These are phyloP conservation scores for Noctua comes DNA, from an alignment of 2,888 invertebrate species.

Conservation along the genomic window DNA sequence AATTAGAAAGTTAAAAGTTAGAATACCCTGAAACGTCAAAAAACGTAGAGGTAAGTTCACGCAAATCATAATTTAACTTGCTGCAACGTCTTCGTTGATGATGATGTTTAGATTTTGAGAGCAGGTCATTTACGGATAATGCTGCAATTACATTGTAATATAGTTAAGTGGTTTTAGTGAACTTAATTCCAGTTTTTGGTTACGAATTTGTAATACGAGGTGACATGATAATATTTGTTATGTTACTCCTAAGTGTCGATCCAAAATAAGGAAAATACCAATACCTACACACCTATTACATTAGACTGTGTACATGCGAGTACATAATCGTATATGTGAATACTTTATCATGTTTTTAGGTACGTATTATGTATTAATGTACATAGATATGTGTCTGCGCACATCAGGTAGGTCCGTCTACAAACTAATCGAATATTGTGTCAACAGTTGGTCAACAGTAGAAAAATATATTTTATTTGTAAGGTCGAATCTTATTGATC, in stretches of 20 bases:
- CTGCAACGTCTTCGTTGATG: neutral
- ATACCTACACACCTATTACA: neutral
- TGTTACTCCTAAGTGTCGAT: neutral
- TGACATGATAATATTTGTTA: constrained; percentile 1
- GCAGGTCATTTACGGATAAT: neutral
- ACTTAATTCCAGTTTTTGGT: neutral
- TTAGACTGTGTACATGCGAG: constrained; percentile 14
- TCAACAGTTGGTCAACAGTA: constrained; percentile 75
- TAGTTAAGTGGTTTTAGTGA: neutral
- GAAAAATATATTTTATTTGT: constrained; percentile 82
- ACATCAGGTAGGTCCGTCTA: constrained; percentile 53
- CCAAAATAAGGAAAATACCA: constrained; percentile 44
- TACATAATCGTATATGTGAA: constrained; percentile 11
- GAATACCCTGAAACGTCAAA: neutral
- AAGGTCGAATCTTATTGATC: constrained; percentile 86
- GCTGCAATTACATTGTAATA: neutral
- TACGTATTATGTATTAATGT: constrained; percentile 28
- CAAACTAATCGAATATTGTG: constrained; percentile 72
- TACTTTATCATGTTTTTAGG: constrained; percentile 19
- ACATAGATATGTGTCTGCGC: constrained; percentile 26
- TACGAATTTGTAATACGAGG: neutral
- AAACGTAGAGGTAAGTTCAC: neutral
- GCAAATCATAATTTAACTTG: neutral
- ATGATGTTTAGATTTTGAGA: neutral
- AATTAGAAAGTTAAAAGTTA: neutral